Evolutionary conservation across 2,888 invertebrate genomes (phyloP).

Genomic region (Tiliacea citrago): DNA sequence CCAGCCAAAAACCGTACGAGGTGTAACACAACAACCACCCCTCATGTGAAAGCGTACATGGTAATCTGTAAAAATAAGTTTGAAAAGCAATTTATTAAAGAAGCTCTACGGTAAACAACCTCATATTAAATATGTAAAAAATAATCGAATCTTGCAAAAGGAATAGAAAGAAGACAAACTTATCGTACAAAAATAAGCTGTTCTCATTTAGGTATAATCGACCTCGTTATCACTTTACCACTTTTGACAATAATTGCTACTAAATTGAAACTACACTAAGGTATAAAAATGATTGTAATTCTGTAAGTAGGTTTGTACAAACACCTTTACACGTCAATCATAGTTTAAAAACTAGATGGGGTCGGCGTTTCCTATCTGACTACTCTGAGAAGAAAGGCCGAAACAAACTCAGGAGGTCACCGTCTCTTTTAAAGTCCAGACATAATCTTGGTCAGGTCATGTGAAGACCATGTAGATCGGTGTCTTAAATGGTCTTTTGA

Average conservation of each 20-base stretch:
- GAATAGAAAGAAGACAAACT: background rate
- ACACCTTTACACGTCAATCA: no score
- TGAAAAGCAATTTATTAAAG: background rate
- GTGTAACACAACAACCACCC: background rate
- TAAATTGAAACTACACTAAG: background rate
- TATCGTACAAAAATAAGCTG: conserved; percentile 6
- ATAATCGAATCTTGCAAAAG: background rate
- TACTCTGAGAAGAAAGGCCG: no score
- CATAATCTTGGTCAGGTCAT: no score
- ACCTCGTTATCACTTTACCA: background rate
- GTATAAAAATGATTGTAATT: no score
- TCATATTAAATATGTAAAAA: background rate
- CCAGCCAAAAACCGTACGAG: no score
- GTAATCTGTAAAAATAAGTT: conserved; percentile 5
- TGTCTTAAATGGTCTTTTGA: no score
- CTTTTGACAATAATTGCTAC: background rate
- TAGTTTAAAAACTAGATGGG: no score
- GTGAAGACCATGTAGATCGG: no score
- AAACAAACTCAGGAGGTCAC: no score
- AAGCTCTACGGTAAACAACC: background rate
- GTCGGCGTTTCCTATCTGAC: no score
- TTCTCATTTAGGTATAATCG: background rate
- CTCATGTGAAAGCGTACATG: background rate
- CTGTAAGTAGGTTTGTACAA: no score
- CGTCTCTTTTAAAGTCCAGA: no score